Evolutionary conservation across 1,140 invertebrate species (phyloP).

Genomic region (Meteorus sp.): DNA sequence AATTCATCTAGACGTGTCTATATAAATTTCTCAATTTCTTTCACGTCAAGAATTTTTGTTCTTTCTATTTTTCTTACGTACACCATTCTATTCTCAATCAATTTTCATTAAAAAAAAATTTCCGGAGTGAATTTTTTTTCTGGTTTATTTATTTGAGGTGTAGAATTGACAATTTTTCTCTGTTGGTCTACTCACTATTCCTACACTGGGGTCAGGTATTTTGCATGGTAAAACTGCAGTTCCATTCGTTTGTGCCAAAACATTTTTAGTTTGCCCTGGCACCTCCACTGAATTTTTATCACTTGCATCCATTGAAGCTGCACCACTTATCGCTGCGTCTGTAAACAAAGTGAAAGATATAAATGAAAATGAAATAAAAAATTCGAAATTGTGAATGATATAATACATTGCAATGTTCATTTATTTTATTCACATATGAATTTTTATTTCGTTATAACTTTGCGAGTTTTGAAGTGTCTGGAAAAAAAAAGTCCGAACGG

Average conservation of each 20-base stretch:
- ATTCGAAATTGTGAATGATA: neutral
- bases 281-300: slow-evolving; percentile 6
- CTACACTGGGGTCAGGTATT: slow-evolving; percentile 31
- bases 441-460: neutral
- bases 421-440: neutral
- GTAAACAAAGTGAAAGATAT: neutral
- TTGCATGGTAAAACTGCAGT: slow-evolving; percentile 38
- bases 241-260: slow-evolving; percentile 37
- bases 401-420: neutral
- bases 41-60: too few species aligned
- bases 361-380: neutral
- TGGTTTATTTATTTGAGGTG: slow-evolving; percentile 12
- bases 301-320: neutral
- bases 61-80: too few species aligned
- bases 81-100: too few species aligned
- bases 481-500: slow-evolving; percentile 3
- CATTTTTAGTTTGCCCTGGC: slow-evolving; percentile 30
- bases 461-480: neutral
- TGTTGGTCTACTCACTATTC: slow-evolving; percentile 39
- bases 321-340: slow-evolving; percentile 12
- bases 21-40: too few species aligned
- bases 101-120: too few species aligned
- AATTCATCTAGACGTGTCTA: too few species aligned
- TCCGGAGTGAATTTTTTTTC: too few species aligned
- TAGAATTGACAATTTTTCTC: neutral